These are phyloP conservation scores for Melinopterus prodromus DNA, from an alignment of 2,888 invertebrate species.

Conservation along the genomic window DNA sequence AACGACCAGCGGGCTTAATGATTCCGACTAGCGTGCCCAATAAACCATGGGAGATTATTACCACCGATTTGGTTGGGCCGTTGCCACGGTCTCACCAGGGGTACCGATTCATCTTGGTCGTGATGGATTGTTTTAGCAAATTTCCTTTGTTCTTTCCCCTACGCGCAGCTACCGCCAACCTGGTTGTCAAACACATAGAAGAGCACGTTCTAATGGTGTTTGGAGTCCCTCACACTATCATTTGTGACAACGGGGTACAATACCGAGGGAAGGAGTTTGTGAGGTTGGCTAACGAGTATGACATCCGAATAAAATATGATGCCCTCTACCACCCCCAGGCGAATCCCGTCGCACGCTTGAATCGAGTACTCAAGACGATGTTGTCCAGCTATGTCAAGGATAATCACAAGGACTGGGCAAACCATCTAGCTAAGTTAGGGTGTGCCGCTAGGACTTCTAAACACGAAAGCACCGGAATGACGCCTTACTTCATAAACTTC, in stretches of 20 bases:
- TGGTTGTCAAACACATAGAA: constrained; percentile 38
- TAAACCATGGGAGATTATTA: constrained; percentile 38
- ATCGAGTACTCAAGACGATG: constrained; percentile 15
- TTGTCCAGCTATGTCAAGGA: constrained; percentile 33
- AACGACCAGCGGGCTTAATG: constrained; percentile 45
- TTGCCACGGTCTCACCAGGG: constrained; percentile 29
- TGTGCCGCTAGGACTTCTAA: too few species aligned
- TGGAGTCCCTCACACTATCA: constrained; percentile 44
- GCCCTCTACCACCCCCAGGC: constrained; percentile 41
- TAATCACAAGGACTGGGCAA: constrained; percentile 35
- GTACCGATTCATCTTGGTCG: constrained; percentile 36
- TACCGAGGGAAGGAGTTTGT: constrained; percentile 40
- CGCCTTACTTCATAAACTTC: too few species aligned
- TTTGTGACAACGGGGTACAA: constrained; percentile 48
- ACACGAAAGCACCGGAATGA: too few species aligned
- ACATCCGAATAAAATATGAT: constrained; percentile 39
- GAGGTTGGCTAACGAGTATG: constrained; percentile 32
- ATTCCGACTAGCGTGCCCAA: constrained; percentile 43
- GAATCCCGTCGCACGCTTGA: too few species aligned
- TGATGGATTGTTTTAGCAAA: constrained; percentile 43
- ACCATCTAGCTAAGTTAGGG: too few species aligned
- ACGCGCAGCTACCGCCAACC: constrained; percentile 38
- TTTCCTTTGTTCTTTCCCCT: constrained; percentile 43
- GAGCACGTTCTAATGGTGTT: constrained; percentile 45
- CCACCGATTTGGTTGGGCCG: constrained; percentile 41